phyloP scores from a whole-genome alignment of 2,888 invertebrate genomes.

The Drosophila longiperda region DNA sequence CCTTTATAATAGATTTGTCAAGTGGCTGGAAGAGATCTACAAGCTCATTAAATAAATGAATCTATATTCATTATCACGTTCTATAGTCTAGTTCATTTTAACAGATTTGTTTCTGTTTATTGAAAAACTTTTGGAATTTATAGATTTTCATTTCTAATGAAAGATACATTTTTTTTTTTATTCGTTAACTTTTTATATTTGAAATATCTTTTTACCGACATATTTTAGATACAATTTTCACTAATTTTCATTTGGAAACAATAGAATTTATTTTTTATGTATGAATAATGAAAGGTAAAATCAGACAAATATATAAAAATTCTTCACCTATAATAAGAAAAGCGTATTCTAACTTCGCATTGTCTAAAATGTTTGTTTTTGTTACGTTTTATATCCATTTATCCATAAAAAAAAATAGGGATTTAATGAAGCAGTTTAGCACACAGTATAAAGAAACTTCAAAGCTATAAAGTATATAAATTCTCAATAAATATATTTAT shows the following conservation, averaged over 20 bases:
- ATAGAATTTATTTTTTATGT: no score
- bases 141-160: neutral
- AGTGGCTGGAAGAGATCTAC: neutral
- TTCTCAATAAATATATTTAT: neutral
- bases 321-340: neutral
- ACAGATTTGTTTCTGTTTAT: neutral
- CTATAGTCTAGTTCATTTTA: neutral
- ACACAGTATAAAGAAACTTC: neutral
- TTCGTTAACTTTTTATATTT: neutral
- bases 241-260: no score
- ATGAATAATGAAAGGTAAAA: neutral
- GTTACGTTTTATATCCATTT: neutral
- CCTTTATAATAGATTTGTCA: neutral
- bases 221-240: neutral
- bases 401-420: neutral
- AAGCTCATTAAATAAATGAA: neutral
- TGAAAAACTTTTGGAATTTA: neutral
- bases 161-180: no score
- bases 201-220: no score
- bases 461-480: neutral
- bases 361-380: neutral
- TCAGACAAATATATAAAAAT: accelerated
- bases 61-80: neutral
- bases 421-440: neutral
- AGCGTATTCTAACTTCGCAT: neutral